A percentile compares a stretch with the other conserved stretches of the same genome.
phyloP scores from a whole-genome alignment of 2,113 vertebrate species.

The Fregetta grallaria region DNA sequence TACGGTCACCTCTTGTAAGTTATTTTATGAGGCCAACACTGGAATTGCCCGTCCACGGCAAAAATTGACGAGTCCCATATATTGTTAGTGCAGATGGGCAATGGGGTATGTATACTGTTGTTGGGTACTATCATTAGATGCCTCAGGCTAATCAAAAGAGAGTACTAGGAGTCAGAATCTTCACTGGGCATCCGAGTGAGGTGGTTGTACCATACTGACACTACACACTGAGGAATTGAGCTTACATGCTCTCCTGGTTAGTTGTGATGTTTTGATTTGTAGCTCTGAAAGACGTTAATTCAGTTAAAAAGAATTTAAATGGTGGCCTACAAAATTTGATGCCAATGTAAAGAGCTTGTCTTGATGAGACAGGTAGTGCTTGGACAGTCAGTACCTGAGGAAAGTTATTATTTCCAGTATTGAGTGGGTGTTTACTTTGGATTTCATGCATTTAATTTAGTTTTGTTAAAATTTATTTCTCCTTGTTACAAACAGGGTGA shows the following conservation, averaged over 20 bases:
- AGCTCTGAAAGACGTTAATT: background rate
- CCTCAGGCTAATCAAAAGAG: background rate
- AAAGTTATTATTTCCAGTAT: background rate
- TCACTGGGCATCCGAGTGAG: background rate
- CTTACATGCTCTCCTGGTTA: background rate
- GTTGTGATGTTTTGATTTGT: background rate
- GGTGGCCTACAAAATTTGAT: background rate
- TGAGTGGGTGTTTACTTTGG: background rate
- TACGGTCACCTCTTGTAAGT: background rate
- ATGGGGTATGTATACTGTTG: background rate
- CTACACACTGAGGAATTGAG: background rate
- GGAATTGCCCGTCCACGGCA: background rate
- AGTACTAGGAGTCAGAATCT: background rate
- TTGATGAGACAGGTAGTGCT: background rate
- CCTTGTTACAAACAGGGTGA: background rate
- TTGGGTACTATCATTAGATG: background rate
- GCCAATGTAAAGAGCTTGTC: background rate
- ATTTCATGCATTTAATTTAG: background rate
- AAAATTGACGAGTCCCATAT: background rate
- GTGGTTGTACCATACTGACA: background rate
- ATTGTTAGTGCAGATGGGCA: background rate
- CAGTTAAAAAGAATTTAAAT: background rate
- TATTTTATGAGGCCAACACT: background rate
- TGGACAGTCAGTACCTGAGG: background rate
- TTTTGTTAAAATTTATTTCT: background rate